Evolutionary conservation across 2,888 invertebrate species (phyloP), one percentile per base, ranked within the genome.

Genomic region (Eumerus sabulonum): DNA sequence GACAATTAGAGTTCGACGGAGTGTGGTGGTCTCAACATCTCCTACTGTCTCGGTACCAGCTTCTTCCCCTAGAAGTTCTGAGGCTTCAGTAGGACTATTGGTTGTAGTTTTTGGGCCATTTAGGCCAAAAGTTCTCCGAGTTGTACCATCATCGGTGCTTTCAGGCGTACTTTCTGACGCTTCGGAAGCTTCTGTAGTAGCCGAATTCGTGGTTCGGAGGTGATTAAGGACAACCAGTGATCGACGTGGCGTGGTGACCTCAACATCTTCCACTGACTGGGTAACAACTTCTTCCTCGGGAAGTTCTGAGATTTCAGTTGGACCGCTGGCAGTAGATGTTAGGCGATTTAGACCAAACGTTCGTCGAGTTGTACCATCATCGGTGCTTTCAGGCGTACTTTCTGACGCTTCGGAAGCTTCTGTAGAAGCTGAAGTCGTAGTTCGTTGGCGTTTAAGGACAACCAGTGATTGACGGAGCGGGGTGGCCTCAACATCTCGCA

Each of bases 391-490:
- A 4, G 7, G 27, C 27, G 27, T 27, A 7, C 2, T 11, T 79
- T 51, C 51, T 77, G 40, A 1, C 62, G 36, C 9, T n/a, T 59
- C 48, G 14, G 82, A 64, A 3, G 48, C 48, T 35, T 47, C 27
- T 7, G 27, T 57, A n/a, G 71, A 35, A 1, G 36, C 2, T 13
- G 2, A 4, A 27, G 51, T 19, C 36, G 44, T 42, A 0, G 72
- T 5, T 63, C 56, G 0, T 54, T 45, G 0, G 42, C 77, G 13
- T 17, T 44, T 62, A 9, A 63, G 16, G 2, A 12, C 51, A 12
- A 16, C 2, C 12, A n/a, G 16, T 11, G 57, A 16, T 4, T n/a
- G n/a, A n/a, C 27, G 56, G 1, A 18, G 42, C 14, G 56, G 40
- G 4, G 42, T 18, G n/a, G 19, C 16, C 7, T 4, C 27, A 42